A percentile compares a stretch with the other conserved stretches of the same genome.
phyloP scores from a whole-genome alignment of 2,113 vertebrate species.

The Ginglymostoma cirratum region DNA sequence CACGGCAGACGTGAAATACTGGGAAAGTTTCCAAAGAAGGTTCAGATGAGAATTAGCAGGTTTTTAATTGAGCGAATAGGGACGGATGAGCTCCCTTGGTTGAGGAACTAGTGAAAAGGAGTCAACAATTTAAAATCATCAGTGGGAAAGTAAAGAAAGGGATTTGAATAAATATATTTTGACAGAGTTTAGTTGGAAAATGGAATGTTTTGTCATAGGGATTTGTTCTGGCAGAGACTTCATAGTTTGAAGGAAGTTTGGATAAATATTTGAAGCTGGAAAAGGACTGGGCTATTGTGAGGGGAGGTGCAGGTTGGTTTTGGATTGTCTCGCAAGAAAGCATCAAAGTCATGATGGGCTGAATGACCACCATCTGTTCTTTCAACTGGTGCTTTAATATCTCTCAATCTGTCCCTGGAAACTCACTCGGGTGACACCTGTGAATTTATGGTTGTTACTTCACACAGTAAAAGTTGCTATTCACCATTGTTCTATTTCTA shows the following conservation, averaged over 20 bases:
- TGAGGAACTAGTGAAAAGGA: not conserved
- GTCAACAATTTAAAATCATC: not conserved
- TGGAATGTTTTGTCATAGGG: not conserved
- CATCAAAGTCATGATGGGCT: too few species aligned
- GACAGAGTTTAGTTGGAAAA: not conserved
- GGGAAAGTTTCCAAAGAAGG: not conserved
- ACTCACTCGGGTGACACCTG: too few species aligned
- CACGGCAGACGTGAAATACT: not conserved
- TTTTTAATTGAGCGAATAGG: not conserved
- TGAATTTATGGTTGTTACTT: too few species aligned
- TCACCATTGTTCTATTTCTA: too few species aligned
- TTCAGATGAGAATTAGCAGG: not conserved
- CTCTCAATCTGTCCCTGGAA: too few species aligned
- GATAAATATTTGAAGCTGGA: not conserved
- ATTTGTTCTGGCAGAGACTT: not conserved
- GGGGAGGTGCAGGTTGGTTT: too few species aligned
- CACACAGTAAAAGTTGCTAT: too few species aligned
- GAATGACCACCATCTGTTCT: too few species aligned
- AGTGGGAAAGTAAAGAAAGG: not conserved
- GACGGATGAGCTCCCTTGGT: not conserved
- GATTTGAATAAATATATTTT: not conserved
- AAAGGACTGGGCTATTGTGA: not conserved
- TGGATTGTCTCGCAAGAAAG: too few species aligned
- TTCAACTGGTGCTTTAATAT: too few species aligned
- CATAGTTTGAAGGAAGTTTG: not conserved